Evolutionary conservation across 2,113 vertebrate genomes (phyloP), one percentile per base, ranked within the genome.

Genomic region (Xenotilapia flavipinnis): DNA sequence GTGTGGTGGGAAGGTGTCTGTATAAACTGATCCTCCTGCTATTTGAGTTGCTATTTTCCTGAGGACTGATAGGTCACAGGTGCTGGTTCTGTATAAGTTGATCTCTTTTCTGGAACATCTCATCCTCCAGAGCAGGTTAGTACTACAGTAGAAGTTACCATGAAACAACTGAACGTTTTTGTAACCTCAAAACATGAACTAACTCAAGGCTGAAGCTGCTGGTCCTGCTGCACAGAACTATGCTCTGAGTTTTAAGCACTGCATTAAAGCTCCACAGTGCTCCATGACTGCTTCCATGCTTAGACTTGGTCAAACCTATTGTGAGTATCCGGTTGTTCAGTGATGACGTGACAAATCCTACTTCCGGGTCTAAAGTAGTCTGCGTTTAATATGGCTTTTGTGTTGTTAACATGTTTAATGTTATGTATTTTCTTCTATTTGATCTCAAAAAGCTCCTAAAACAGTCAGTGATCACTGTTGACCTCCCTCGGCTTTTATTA

Each of bases 231-330:
- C 38, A 68, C 65, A 70, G 12, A 8, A 6, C 65, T 70, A 23
- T 42, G 1, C 38, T 1, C 13, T 15, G 5, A 14, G n/a, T 0
- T 65, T 65, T 0, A 38, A 65, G 19, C 62, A 21, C 60, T 8
- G 33, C 60, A 38, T 65, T 13, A 38, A 68, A 70, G 65, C 38
- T 15, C 38, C 40, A 11, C 21, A 28, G 21, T 1, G 23, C 2
- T 11, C 40, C 68, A 73, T 28, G 21, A 45, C 68, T 17, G 40
- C 17, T 45, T 10, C 21, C 38, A 73, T 45, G 68, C 65, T 45
- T 26, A 15, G 3, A 45, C 68, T 33, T 62, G 58, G 28, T 33
- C 15, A 10, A 17, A 73, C 21, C 4, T 45, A 17, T 17, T 26
- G 26, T 26, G 26, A 26, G 26, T 26, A 26, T 28, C 23, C 23